Percentiles rank a stretch among this genome's conserved stretches.
These are phyloP conservation scores for Mantis religiosa DNA, from an alignment of 2,888 invertebrate genomes.

Conservation along the genomic window DNA sequence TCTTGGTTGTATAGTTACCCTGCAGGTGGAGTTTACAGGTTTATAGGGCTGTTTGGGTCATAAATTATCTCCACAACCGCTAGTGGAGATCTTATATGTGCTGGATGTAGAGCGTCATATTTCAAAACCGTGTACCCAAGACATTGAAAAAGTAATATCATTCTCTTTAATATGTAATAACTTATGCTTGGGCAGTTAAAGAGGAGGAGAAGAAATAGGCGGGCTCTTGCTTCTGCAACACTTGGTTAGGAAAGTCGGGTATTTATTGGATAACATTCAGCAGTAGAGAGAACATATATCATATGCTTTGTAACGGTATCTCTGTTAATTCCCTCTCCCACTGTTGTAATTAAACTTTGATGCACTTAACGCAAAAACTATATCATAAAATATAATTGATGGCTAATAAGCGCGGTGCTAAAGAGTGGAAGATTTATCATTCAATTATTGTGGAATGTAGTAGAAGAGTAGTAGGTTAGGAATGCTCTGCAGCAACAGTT, in stretches of 20 bases:
- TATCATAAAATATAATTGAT: background rate
- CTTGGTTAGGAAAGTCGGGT: background rate
- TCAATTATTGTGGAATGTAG: constrained; percentile 11
- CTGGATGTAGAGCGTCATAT: constrained; percentile 9
- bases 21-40: constrained; percentile 10
- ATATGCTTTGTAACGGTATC: background rate
- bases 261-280: background rate
- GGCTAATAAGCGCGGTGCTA: background rate
- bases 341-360: background rate
- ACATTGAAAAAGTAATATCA: constrained; percentile 20
- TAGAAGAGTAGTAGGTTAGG: background rate
- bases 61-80: constrained; percentile 21
- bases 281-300: background rate
- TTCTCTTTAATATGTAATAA: constrained; percentile 25
- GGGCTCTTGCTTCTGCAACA: background rate
- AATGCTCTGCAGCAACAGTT: background rate
- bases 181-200: background rate
- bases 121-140: constrained; percentile 8
- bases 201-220: background rate
- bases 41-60: constrained; percentile 18
- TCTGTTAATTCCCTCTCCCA: background rate
- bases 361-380: background rate
- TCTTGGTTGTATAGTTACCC: background rate
- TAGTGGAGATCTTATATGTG: constrained; percentile 22
- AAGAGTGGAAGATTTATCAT: constrained; percentile 4